phyloP scores from a whole-genome alignment of 2,888 invertebrate genomes.

The Melangyna quadrimaculata region DNA sequence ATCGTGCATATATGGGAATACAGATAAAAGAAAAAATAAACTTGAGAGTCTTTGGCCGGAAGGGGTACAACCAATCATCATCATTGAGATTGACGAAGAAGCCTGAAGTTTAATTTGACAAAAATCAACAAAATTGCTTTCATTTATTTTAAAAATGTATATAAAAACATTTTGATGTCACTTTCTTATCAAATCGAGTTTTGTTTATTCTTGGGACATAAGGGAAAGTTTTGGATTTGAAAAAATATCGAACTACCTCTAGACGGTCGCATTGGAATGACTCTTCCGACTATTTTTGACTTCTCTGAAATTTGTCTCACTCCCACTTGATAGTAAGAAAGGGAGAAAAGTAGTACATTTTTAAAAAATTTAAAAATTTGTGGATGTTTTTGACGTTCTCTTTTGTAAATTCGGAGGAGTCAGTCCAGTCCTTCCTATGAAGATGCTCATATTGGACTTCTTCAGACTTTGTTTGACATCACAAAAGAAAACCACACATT shows the following conservation, averaged over 20 bases:
- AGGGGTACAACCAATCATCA: not conserved
- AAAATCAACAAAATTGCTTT: conserved; percentile 41
- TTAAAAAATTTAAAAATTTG: too few relatives aligned
- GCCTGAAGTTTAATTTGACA: not conserved
- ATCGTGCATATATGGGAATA: conserved; percentile 14
- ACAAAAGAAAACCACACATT: too few relatives aligned
- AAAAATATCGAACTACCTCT: not conserved
- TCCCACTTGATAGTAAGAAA: too few relatives aligned
- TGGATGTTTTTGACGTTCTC: too few relatives aligned
- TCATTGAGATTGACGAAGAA: not conserved
- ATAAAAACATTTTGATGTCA: not conserved
- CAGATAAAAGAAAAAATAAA: not conserved
- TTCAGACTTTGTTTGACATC: too few relatives aligned
- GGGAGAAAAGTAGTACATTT: too few relatives aligned
- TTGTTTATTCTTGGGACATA: not conserved
- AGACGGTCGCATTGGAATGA: too few relatives aligned
- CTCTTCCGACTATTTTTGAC: too few relatives aligned
- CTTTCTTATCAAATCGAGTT: conserved; percentile 33
- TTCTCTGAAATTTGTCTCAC: too few relatives aligned
- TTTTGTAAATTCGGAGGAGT: too few relatives aligned
- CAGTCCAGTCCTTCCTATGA: too few relatives aligned
- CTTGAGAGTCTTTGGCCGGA: not conserved
- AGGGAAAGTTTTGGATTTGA: not conserved
- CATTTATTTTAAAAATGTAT: conserved; percentile 37
- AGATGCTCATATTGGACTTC: too few relatives aligned